Evolutionary conservation across 2,113 vertebrate genomes (phyloP).

Genomic region (Holacanthus passer): DNA sequence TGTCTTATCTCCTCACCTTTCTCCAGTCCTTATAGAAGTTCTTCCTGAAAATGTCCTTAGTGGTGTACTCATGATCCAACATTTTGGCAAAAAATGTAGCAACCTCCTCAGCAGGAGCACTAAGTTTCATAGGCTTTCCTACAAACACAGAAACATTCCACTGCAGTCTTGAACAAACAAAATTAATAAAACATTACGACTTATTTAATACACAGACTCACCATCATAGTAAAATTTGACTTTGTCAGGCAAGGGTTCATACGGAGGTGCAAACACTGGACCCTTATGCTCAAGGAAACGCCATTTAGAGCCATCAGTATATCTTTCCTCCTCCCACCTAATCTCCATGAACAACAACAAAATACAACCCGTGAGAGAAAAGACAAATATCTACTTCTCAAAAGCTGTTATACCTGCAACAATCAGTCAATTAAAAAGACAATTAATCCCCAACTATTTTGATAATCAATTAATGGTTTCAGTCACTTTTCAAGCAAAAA

Average conservation of each 20-base stretch:
- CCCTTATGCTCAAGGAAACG: slow-evolving; percentile 97
- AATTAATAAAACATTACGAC: neutral
- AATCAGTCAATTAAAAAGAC: no score
- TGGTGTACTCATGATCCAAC: slow-evolving; percentile 98
- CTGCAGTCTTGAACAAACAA: neutral
- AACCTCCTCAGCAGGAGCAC: slow-evolving; percentile 93
- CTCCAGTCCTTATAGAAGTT: slow-evolving; percentile 99
- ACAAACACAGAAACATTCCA: slow-evolving; percentile 22
- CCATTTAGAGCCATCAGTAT: slow-evolving; percentile 97
- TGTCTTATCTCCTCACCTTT: slow-evolving; percentile 86
- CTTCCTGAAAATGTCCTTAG: slow-evolving; percentile 97
- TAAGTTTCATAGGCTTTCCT: slow-evolving; percentile 95
- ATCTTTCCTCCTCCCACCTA: slow-evolving; percentile 98
- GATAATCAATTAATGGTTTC: no score
- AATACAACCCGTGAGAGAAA: slow-evolving; percentile 4
- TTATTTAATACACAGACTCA: slow-evolving; percentile 76
- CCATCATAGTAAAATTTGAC: slow-evolving; percentile 96
- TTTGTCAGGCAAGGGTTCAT: slow-evolving; percentile 92
- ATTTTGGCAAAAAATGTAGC: slow-evolving; percentile 98
- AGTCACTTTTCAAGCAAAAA: no score
- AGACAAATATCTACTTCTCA: neutral
- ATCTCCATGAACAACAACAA: slow-evolving; percentile 56
- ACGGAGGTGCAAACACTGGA: slow-evolving; percentile 94
- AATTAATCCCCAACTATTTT: no score
- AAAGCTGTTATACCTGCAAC: no score